These are phyloP conservation scores for Eumaeus atala DNA, from an alignment of 1,140 invertebrate genomes.

Conservation along the genomic window DNA sequence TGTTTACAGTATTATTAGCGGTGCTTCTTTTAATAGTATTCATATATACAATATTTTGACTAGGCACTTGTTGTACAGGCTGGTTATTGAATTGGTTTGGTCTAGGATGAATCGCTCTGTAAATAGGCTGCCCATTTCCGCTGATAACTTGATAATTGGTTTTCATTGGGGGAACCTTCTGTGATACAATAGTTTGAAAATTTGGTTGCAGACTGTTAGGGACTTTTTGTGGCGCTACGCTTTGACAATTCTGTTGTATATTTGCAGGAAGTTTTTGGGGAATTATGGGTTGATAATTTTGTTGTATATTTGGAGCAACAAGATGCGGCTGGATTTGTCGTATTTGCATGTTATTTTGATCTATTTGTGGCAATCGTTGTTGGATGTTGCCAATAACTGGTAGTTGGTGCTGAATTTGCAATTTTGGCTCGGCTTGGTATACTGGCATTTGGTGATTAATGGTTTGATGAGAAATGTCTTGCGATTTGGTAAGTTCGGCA, in stretches of 20 bases:
- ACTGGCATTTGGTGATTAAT: slow-evolving; percentile 19
- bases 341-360: slow-evolving; percentile 24
- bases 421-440: slow-evolving; percentile 23
- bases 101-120: slow-evolving; percentile 37
- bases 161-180: slow-evolving; percentile 6
- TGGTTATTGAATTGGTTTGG: slow-evolving; percentile 25
- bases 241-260: slow-evolving; percentile 1
- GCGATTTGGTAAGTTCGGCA: slow-evolving; percentile 20
- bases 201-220: background rate
- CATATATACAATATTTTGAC: slow-evolving; percentile 20
- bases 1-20: background rate
- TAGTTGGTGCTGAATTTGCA: slow-evolving; percentile 16
- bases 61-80: slow-evolving; percentile 3
- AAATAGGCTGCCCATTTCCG: slow-evolving; percentile 16
- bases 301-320: slow-evolving; percentile 20
- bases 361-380: slow-evolving; percentile 21
- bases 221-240: background rate
- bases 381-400: background rate
- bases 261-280: background rate
- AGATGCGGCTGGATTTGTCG: slow-evolving; percentile 24
- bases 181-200: background rate
- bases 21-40: slow-evolving; percentile 22
- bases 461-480: slow-evolving; percentile 20
- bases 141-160: slow-evolving; percentile 3
- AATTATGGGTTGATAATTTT: slow-evolving; percentile 15